Evolutionary conservation across 2,888 invertebrate species (phyloP).

Genomic region (Tortrix viridana): DNA sequence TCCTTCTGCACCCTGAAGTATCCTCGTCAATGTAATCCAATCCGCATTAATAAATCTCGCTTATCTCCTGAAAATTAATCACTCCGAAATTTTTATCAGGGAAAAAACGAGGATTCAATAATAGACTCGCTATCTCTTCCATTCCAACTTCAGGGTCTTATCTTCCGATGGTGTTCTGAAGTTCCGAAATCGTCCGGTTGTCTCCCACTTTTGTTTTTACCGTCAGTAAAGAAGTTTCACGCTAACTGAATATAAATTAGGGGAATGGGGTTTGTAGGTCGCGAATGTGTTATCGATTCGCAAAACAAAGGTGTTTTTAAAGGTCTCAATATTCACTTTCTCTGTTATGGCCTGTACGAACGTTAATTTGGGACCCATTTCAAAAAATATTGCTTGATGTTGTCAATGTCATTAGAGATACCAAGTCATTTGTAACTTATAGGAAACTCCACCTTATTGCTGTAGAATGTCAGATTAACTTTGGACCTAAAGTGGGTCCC

Average conservation of each 20-base stretch:
- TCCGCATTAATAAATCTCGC: conserved; percentile 9
- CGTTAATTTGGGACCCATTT: too few species aligned
- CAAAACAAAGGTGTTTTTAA: conserved; percentile 15
- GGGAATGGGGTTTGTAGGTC: conserved; percentile 34
- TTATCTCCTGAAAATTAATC: conserved; percentile 28
- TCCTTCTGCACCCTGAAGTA: too few species aligned
- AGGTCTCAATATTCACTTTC: background rate
- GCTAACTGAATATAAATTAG: conserved; percentile 39
- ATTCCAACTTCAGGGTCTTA: conserved; percentile 32
- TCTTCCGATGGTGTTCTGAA: conserved; percentile 23
- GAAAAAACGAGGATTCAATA: conserved; percentile 33
- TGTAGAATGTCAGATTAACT: too few species aligned
- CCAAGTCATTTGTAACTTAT: too few species aligned
- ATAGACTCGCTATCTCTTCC: conserved; percentile 21
- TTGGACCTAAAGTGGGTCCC: too few species aligned
- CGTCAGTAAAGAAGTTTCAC: conserved; percentile 28
- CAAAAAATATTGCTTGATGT: too few species aligned
- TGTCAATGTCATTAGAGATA: too few species aligned
- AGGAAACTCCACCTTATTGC: too few species aligned
- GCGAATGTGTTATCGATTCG: conserved; percentile 29
- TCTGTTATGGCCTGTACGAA: too few species aligned
- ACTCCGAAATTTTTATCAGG: conserved; percentile 18
- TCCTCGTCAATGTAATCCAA: background rate
- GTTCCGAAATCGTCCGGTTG: conserved; percentile 23
- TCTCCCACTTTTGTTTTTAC: conserved; percentile 35